These are phyloP conservation scores for Drosophila tanythrix DNA, from an alignment of 2,888 invertebrate species.

Conservation along the genomic window DNA sequence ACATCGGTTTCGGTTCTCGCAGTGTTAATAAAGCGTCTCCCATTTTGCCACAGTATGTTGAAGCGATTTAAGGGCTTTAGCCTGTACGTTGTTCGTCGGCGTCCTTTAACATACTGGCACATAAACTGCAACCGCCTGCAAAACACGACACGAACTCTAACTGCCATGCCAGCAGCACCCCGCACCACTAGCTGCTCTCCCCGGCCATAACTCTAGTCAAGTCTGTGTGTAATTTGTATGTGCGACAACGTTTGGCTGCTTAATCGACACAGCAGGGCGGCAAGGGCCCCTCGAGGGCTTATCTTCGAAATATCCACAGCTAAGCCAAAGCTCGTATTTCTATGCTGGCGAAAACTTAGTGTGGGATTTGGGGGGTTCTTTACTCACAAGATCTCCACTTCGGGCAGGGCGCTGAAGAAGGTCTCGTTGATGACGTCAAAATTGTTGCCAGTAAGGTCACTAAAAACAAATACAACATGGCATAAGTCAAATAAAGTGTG, in stretches of 20 bases:
- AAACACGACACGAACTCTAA: conserved; percentile 48
- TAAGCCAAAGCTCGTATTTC: conserved; percentile 33
- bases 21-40: conserved; percentile 30
- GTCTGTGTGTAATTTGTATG: conserved; percentile 64
- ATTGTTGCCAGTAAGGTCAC: conserved; percentile 85
- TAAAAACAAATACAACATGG: conserved; percentile 62
- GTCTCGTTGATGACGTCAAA: conserved; percentile 82
- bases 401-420: conserved; percentile 80
- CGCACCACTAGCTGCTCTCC: background rate
- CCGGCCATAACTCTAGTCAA: conserved; percentile 23
- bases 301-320: conserved; percentile 29
- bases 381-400: conserved; percentile 85
- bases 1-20: conserved; percentile 23
- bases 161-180: background rate
- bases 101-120: conserved; percentile 62
- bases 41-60: conserved; percentile 37
- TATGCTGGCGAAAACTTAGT: conserved; percentile 44
- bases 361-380: background rate
- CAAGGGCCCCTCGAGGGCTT: conserved; percentile 39
- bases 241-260: conserved; percentile 49
- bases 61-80: conserved; percentile 40
- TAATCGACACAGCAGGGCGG: conserved; percentile 58
- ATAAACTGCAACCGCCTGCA: conserved; percentile 65
- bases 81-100: conserved; percentile 17
- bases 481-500: conserved; percentile 11